Evolutionary conservation across 2,888 invertebrate species (phyloP).

Genomic region (Phorcus lineatus): DNA sequence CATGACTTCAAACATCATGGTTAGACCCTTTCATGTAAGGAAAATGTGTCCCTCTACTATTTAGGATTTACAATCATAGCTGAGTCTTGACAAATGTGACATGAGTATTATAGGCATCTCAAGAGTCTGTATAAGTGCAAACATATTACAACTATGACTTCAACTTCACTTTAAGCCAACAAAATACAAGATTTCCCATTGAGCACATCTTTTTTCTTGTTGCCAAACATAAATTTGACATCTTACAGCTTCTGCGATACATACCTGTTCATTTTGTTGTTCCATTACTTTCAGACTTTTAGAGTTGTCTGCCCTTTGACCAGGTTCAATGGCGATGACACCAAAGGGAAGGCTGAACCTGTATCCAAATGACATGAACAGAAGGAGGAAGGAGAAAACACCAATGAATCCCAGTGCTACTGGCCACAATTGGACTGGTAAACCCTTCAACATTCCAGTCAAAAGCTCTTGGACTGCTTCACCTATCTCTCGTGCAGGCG

Average conservation of each 20-base stretch:
- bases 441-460: constrained; percentile 39
- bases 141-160: too few species aligned
- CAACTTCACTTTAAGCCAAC: too few species aligned
- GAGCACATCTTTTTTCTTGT: too few species aligned
- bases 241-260: neutral
- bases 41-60: too few species aligned
- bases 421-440: constrained; percentile 45
- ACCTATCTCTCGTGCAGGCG: constrained; percentile 47
- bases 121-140: too few species aligned
- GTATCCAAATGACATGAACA: constrained; percentile 41
- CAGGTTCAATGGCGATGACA: constrained; percentile 33
- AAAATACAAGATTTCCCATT: too few species aligned
- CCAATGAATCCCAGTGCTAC: constrained; percentile 26
- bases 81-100: too few species aligned
- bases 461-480: constrained; percentile 41
- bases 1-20: too few species aligned
- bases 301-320: neutral
- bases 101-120: too few species aligned
- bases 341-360: constrained; percentile 30
- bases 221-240: too few species aligned
- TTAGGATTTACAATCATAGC: too few species aligned
- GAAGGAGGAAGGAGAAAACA: constrained; percentile 29
- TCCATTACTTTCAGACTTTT: neutral
- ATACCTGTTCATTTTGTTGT: neutral
- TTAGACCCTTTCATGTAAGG: too few species aligned